Conservation (phyloP, 2,113 vertebrate genomes). For the Noturus placidus region DNA sequence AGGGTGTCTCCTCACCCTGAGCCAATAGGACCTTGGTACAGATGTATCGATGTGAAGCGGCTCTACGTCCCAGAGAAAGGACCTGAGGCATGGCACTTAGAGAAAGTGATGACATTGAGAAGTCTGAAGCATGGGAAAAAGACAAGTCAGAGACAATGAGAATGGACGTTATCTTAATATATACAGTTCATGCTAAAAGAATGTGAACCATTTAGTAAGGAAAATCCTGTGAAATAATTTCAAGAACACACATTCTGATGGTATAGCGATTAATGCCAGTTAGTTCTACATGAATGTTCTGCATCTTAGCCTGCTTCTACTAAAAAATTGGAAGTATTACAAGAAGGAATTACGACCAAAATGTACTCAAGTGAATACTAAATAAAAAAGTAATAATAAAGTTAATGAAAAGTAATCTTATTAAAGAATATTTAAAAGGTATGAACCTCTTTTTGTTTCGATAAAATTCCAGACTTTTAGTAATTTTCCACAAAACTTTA, state of each 20-base stretch:
- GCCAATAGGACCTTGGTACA: slow-evolving; percentile 91
- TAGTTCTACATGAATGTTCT: not conserved
- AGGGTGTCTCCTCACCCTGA: slow-evolving; percentile 79
- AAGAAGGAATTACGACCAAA: not conserved
- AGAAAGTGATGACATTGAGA: slow-evolving; percentile 66
- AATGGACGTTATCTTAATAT: not conserved
- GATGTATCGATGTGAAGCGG: slow-evolving; percentile 82
- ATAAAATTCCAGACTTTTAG: not conserved
- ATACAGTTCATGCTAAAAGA: not conserved
- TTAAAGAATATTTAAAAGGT: not conserved
- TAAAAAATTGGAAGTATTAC: not conserved
- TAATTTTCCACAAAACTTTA: not conserved
- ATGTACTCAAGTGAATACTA: not conserved
- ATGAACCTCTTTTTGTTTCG: not conserved
- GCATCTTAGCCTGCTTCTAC: not conserved
- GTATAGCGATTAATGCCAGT: not conserved
- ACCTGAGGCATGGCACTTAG: slow-evolving; percentile 74
- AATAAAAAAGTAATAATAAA: not conserved
- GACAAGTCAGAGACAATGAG: not conserved
- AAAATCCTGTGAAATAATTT: not conserved
- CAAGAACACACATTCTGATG: not conserved
- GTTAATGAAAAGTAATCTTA: not conserved
- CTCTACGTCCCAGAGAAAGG: slow-evolving; percentile 74
- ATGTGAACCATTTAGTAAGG: not conserved
- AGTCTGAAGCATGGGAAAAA: slow-evolving; percentile 62